Evolutionary conservation across 2,113 vertebrate species (phyloP), one percentile per base, ranked within the genome.

Genomic region (Datnioides undecimradiatus): DNA sequence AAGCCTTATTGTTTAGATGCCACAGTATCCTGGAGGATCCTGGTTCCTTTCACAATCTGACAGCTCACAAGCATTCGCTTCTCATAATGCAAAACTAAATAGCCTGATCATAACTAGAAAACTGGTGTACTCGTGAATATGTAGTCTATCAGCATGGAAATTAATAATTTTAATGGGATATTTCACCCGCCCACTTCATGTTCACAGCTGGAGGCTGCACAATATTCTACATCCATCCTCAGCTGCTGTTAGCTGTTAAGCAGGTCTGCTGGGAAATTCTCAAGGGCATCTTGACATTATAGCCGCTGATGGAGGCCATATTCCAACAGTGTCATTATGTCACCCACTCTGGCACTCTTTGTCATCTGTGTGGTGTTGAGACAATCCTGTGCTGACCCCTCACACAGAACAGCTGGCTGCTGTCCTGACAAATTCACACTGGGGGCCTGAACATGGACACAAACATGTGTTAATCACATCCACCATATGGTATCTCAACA

Each of bases 391-490:
- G 38, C 40, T 75, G 82, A 81, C 75, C 78, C 41, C 33, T 75
- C 23, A 64, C 71, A 67, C 76, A 29, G 63, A 85, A 84, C 87
- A 93, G 63, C 88, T 88, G 88, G 74, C 49, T 83, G 69, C 58
- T 76, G 62, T 83, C 71, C 59, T 51, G 66, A 69, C 58, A 86
- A 81, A 90, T 73, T 72, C 71, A 80, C 81, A 63, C 25, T 3
- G 6, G 65, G 46, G 73, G 82, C 75, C 65, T 68, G 8, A 63
- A 79, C 60, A 66, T 76, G 75, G 68, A 46, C 70, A 57, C 83
- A 76, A 76, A 58, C 59, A 58, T 71, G 46, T 67, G 76, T 81
- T 77, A 65, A 83, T 88, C 75, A 57, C 74, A 41, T 60, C 29
- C 29, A 29, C 62, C 70, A 81, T 79, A 77, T 84, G 85, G 33